These are phyloP conservation scores for Pegea sp. DNA, from an alignment of 23 tunicate species.

Conservation along the genomic window DNA sequence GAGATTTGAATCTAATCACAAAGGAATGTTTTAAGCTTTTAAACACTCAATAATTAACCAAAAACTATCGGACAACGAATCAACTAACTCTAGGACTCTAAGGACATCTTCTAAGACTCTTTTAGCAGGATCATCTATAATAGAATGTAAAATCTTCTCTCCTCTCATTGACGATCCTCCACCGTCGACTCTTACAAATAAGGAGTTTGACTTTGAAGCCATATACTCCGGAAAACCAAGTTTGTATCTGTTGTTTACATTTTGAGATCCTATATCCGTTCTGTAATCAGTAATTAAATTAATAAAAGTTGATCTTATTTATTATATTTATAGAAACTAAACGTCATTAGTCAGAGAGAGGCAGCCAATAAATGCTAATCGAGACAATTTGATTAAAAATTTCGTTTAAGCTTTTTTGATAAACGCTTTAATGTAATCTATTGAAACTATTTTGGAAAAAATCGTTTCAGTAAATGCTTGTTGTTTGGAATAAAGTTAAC, in stretches of 20 bases:
- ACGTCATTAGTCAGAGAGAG: too few relatives aligned
- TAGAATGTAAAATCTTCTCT: conserved; percentile 16
- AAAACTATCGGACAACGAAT: neutral
- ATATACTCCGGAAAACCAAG: conserved; percentile 49
- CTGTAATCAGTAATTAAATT: too few relatives aligned
- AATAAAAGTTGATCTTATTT: neutral
- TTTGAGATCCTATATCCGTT: conserved; percentile 36
- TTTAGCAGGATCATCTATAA: conserved; percentile 16
- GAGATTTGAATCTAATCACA: too few relatives aligned
- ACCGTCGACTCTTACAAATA: conserved; percentile 49
- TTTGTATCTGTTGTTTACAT: conserved; percentile 23
- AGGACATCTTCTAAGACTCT: conserved; percentile 25
- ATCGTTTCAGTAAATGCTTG: too few relatives aligned
- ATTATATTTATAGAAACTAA: too few relatives aligned
- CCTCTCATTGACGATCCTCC: conserved; percentile 51
- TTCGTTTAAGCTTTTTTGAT: too few relatives aligned
- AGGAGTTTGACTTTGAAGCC: conserved; percentile 12
- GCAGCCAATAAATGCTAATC: too few relatives aligned
- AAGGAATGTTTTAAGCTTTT: neutral
- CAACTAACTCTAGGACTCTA: conserved; percentile 19
- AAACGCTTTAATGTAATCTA: too few relatives aligned
- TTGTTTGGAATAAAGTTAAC: too few relatives aligned
- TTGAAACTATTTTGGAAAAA: too few relatives aligned
- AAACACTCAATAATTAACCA: neutral
- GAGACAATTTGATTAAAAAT: too few relatives aligned